These are phyloP conservation scores for Caloenas nicobarica DNA, from an alignment of 2,113 vertebrate species.

Conservation along the genomic window DNA sequence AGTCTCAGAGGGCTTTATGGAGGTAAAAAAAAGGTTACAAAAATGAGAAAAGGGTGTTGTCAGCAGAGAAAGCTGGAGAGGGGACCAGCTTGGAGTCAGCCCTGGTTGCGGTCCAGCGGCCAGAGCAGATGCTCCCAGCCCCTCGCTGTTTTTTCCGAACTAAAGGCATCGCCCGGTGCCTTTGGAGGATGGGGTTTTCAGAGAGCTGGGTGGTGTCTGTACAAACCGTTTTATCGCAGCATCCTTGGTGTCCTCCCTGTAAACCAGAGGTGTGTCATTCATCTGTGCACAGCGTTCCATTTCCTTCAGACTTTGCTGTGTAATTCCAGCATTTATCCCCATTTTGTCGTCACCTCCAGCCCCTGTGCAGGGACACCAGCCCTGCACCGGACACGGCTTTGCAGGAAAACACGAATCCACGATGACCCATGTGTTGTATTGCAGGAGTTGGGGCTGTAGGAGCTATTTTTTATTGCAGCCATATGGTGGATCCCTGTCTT, in stretches of 20 bases:
- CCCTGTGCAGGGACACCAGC: background rate
- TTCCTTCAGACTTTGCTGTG: background rate
- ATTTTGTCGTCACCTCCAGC: background rate
- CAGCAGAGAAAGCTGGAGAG: background rate
- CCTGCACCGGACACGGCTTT: background rate
- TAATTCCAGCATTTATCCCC: background rate
- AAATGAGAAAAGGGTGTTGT: background rate
- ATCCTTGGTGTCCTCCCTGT: background rate
- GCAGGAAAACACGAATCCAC: background rate
- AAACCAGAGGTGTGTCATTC: background rate
- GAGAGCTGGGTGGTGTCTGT: background rate
- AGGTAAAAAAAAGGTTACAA: background rate
- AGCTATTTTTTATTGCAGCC: constrained; percentile 32
- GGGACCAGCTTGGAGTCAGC: accelerated
- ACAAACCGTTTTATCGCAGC: accelerated
- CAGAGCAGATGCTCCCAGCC: background rate
- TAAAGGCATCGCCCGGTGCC: accelerated
- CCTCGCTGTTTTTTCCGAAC: background rate
- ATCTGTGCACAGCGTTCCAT: accelerated
- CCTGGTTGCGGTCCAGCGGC: accelerated
- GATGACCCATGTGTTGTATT: background rate
- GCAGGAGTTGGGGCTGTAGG: background rate
- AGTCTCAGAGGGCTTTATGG: background rate
- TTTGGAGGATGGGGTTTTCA: background rate
- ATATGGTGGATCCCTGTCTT: background rate